A percentile compares a stretch with the other conserved stretches of the same genome.
Evolutionary conservation across 2,113 vertebrate species (phyloP).

Genomic region (Nanorana parkeri): DNA sequence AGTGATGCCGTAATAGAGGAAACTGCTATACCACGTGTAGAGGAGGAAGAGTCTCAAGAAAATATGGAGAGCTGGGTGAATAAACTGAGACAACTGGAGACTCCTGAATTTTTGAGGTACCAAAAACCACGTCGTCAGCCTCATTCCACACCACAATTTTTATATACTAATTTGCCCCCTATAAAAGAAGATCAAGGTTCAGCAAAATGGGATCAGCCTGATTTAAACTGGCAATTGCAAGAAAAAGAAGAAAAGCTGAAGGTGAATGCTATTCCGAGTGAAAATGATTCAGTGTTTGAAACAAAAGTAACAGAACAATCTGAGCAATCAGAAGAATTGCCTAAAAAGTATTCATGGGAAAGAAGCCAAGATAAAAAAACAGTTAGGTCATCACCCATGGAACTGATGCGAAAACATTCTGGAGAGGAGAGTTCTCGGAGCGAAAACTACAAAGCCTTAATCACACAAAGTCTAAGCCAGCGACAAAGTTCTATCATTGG

Average conservation of each 20-base stretch:
- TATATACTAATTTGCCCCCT: slow-evolving; percentile 70
- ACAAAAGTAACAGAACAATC: slow-evolving; percentile 21
- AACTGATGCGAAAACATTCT: slow-evolving; percentile 69
- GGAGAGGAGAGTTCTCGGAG: neutral
- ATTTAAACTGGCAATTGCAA: neutral
- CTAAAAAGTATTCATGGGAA: slow-evolving; percentile 4
- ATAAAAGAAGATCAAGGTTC: slow-evolving; percentile 81
- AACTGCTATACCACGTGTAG: rapidly evolving
- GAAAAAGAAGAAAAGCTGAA: slow-evolving; percentile 62
- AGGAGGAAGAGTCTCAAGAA: slow-evolving; percentile 66
- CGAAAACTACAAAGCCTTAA: slow-evolving; percentile 35
- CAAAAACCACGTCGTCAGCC: slow-evolving; percentile 66
- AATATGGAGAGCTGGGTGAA: slow-evolving; percentile 89
- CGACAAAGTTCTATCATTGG: slow-evolving; percentile 65
- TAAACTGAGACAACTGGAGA: slow-evolving; percentile 86
- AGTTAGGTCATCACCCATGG: slow-evolving; percentile 52
- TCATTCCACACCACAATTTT: slow-evolving; percentile 61
- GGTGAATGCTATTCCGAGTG: slow-evolving; percentile 41
- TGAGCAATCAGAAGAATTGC: neutral
- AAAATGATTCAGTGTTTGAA: slow-evolving; percentile 61
- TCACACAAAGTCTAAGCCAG: slow-evolving; percentile 61
- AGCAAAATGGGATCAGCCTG: slow-evolving; percentile 31
- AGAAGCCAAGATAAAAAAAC: rapidly evolving
- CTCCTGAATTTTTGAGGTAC: slow-evolving; percentile 71
- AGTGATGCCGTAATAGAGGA: neutral